These are phyloP conservation scores for Drosophila biarmipes DNA, from an alignment of 1,140 invertebrate genomes.

Conservation along the genomic window DNA sequence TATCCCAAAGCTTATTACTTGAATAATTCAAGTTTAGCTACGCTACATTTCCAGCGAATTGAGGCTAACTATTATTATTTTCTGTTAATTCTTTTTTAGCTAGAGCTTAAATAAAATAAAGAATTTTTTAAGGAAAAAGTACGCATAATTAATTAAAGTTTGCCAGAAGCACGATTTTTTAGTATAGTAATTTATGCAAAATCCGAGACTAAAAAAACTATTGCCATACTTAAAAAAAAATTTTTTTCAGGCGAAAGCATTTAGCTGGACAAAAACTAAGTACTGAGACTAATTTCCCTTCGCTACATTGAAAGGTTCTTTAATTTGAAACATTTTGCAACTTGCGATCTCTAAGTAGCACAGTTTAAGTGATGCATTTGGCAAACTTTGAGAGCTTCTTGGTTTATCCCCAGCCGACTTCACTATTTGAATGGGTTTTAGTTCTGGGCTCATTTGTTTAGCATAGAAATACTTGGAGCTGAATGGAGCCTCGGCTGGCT, in stretches of 20 bases:
- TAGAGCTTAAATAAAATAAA: too few species aligned
- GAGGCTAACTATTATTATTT: too few species aligned
- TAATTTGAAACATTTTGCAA: slow-evolving; percentile 3
- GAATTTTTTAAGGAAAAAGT: too few species aligned
- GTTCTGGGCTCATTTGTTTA: slow-evolving; percentile 32
- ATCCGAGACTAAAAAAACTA: too few species aligned
- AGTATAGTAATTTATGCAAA: too few species aligned
- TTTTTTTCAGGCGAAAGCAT: background rate
- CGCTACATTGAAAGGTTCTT: background rate
- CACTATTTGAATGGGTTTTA: slow-evolving; percentile 42
- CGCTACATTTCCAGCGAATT: too few species aligned
- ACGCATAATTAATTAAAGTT: too few species aligned
- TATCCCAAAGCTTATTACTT: too few species aligned
- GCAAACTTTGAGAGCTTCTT: slow-evolving; percentile 13
- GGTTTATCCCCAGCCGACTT: slow-evolving; percentile 5
- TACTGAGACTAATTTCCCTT: slow-evolving; percentile 1
- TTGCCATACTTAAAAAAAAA: too few species aligned
- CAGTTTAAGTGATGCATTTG: slow-evolving; percentile 34
- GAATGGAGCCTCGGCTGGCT: slow-evolving; percentile 25
- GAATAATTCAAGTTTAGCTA: too few species aligned
- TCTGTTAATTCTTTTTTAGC: too few species aligned
- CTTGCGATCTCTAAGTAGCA: slow-evolving; percentile 14
- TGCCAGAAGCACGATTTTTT: too few species aligned
- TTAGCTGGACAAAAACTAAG: background rate
- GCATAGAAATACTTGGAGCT: slow-evolving; percentile 28